Conservation (phyloP, 2,113 vertebrate species). For the Dermatemys mawii region DNA sequence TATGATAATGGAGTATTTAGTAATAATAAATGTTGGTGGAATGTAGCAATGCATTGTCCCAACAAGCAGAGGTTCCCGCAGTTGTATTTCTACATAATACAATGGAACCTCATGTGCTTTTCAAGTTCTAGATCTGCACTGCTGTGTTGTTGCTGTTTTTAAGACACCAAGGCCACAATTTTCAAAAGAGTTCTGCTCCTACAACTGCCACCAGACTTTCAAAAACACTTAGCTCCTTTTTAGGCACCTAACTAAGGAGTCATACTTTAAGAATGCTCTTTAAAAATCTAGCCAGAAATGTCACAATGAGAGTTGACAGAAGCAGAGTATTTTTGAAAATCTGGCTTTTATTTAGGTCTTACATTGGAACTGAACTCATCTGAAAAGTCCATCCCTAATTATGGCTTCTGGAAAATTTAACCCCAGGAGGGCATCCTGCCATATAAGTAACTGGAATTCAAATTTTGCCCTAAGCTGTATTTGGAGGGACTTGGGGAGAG, state of each 20-base stretch:
- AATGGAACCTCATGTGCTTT: background rate
- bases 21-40: background rate
- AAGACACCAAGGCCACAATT: rapidly evolving
- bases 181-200: background rate
- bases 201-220: background rate
- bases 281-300: background rate
- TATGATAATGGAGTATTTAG: background rate
- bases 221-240: background rate
- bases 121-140: background rate
- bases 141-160: background rate
- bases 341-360: background rate
- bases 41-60: background rate
- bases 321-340: background rate
- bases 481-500: background rate
- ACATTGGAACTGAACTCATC: background rate
- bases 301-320: background rate
- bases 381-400: background rate
- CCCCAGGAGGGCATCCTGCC: background rate
- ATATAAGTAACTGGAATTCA: background rate
- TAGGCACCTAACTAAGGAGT: rapidly evolving
- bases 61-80: background rate
- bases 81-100: background rate
- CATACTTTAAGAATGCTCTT: background rate
- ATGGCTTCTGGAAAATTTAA: background rate
- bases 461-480: background rate